Evolutionary conservation across 1,140 invertebrate species (phyloP), one percentile per base, ranked within the genome.

Genomic region (Bombyx mandarina): DNA sequence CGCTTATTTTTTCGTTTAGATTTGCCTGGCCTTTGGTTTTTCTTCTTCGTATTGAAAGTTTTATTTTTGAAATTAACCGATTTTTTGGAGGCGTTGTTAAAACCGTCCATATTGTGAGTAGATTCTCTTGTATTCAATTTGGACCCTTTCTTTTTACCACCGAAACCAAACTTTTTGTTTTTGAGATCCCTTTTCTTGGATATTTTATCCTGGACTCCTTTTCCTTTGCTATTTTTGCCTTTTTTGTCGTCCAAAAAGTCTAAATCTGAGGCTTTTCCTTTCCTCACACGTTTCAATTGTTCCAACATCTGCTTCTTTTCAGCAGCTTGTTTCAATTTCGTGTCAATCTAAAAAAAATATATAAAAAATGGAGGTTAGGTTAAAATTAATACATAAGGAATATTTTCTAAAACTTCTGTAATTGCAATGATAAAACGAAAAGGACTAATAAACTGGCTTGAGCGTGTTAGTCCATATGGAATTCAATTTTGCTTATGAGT

Each of bases 161-260:
- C 98, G 89, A 95, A 98, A 1, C 98, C 98, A 89, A 94, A 99
- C 75, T 96, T 98, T 52, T 92, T 89, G 84, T 98, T 93, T 79
- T 97, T 97, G 64, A 89, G 86, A 47, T 92, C 91, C 46, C 12
- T 18, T 18, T 91, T 94, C 10, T 90, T 90, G 1, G 87, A 70
- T 0, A 81, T 72, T 73, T 90, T 91, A 54, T 90, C 90, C 50
- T 84, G 73, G 1, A 57, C 55, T 35, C 81, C 64, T 63, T 89
- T 90, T 0, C 75, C 79, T 73, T 90, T 90, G 55, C 70, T 67
- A 57, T 79, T 78, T 59, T 86, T 87, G 69, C 79, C 87, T 75
- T 91, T 89, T 72, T 94, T 91, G 51, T 96, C 92, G 54, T 97
- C 95, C 52, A 97, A 90, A 77, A 98, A 96, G 71, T 96, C 93